Percentiles rank a stretch among this genome's conserved stretches.
Evolutionary conservation across 2,113 vertebrate species (phyloP).

Genomic region (Amphilophus citrinellus): DNA sequence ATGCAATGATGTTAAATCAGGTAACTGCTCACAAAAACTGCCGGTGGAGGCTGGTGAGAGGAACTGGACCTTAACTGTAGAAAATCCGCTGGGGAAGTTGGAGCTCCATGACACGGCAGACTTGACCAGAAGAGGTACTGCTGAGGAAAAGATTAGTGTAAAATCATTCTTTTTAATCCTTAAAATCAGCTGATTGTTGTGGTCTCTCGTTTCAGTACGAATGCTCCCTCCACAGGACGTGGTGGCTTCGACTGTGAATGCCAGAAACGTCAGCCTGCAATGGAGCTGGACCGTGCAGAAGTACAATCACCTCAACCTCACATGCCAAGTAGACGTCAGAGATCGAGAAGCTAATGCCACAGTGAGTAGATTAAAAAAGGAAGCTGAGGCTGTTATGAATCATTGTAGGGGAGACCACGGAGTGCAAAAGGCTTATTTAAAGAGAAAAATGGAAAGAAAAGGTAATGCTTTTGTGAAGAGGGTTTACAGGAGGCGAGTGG

Average conservation of each 20-base stretch:
- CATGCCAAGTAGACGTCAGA: constrained; percentile 47
- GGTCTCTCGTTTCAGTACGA: constrained; percentile 59
- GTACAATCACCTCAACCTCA: constrained; percentile 40
- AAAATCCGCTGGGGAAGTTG: constrained; percentile 48
- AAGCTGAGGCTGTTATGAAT: neutral
- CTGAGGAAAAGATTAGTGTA: neutral
- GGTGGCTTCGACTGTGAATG: neutral
- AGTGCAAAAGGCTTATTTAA: too few relatives aligned
- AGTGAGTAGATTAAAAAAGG: constrained; percentile 42
- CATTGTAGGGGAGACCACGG: too few relatives aligned
- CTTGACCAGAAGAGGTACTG: constrained; percentile 63
- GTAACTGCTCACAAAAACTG: neutral
- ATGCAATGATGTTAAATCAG: accelerated
- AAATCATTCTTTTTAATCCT: neutral
- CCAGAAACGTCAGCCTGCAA: constrained; percentile 51
- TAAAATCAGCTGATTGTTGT: neutral
- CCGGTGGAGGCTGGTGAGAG: neutral
- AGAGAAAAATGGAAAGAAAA: too few relatives aligned
- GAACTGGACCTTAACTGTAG: constrained; percentile 69
- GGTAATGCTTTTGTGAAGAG: too few relatives aligned
- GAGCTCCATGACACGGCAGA: constrained; percentile 37
- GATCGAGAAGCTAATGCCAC: accelerated
- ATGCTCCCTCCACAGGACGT: constrained; percentile 47
- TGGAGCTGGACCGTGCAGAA: constrained; percentile 57
- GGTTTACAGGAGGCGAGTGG: too few relatives aligned